These are phyloP conservation scores for Todiramphus chloris DNA, from an alignment of 2,113 vertebrate genomes.

Conservation along the genomic window DNA sequence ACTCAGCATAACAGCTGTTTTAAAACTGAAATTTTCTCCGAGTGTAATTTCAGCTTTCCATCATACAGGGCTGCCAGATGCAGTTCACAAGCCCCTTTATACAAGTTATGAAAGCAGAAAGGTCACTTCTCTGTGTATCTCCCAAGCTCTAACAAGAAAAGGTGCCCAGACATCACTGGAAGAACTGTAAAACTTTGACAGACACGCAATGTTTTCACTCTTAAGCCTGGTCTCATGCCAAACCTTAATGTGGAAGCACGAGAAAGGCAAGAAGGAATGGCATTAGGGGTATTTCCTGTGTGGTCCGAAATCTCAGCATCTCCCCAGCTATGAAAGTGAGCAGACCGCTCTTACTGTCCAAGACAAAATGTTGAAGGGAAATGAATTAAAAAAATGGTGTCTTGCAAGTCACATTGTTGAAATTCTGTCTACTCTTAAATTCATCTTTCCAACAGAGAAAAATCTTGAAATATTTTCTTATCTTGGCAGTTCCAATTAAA, in stretches of 20 bases:
- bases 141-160: constrained; percentile 41
- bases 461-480: neutral
- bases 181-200: constrained; percentile 15
- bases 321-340: neutral
- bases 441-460: neutral
- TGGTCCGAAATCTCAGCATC: neutral
- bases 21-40: neutral
- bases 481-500: neutral
- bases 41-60: neutral
- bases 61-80: neutral
- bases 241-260: neutral
- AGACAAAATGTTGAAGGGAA: neutral
- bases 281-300: constrained; percentile 22
- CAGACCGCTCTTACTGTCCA: neutral
- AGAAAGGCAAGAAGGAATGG: constrained; percentile 35
- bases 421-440: neutral
- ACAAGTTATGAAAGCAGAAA: constrained; percentile 35
- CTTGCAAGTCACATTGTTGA: neutral
- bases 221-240: constrained; percentile 23
- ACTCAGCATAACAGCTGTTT: neutral
- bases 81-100: neutral
- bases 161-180: constrained; percentile 6
- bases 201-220: constrained; percentile 23
- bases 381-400: neutral
- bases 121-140: constrained; percentile 8